These are phyloP conservation scores for Anguilla rostrata DNA, from an alignment of 2,113 vertebrate species.

Conservation along the genomic window DNA sequence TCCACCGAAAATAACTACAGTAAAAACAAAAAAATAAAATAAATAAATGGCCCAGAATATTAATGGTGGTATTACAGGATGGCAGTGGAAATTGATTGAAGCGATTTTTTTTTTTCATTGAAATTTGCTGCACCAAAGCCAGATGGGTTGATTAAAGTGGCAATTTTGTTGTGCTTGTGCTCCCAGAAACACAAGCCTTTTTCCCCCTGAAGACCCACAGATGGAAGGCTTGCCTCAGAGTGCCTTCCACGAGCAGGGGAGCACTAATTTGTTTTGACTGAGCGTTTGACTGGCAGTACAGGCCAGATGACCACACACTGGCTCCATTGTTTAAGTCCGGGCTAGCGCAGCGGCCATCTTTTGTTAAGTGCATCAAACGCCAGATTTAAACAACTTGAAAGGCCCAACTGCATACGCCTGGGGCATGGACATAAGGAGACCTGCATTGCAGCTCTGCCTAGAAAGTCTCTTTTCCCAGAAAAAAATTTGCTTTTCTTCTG, in stretches of 20 bases:
- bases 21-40: background rate
- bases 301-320: background rate
- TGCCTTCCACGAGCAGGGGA: background rate
- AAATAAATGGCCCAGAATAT: background rate
- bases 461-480: background rate
- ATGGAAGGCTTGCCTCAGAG: background rate
- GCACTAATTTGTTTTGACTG: conserved; percentile 11
- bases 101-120: background rate
- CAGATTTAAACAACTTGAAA: background rate
- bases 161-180: background rate
- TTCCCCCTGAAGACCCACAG: background rate
- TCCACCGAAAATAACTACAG: background rate
- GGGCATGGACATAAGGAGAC: background rate
- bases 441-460: background rate
- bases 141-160: background rate
- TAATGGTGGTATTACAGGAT: background rate
- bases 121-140: background rate
- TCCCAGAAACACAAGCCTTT: background rate
- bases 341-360: background rate
- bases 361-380: background rate
- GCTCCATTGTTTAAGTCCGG: background rate
- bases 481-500: background rate
- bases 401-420: background rate
- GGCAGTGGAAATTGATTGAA: background rate
- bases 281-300: background rate